Conservation (phyloP, 2,888 invertebrate species). For the Apoda limacodes region DNA sequence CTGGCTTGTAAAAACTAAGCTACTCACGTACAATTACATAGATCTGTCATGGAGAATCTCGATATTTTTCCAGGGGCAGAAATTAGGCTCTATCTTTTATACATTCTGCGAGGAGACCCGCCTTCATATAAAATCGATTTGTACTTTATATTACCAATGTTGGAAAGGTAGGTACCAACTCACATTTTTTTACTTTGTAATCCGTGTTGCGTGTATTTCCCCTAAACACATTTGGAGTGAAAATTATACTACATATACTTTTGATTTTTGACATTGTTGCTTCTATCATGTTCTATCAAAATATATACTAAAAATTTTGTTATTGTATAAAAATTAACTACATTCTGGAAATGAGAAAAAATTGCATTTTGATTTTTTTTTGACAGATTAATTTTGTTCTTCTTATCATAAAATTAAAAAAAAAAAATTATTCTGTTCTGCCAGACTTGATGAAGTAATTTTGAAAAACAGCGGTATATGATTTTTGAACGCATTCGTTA, state of each 20-base stretch:
- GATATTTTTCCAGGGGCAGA: slow-evolving; percentile 6
- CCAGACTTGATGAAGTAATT: slow-evolving; percentile 18
- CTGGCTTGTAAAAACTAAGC: too few species aligned
- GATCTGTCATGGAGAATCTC: too few species aligned
- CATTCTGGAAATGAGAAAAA: slow-evolving; percentile 27
- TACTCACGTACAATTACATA: too few species aligned
- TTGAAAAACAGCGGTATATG: neutral
- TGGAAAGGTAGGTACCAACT: slow-evolving; percentile 16
- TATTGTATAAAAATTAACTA: slow-evolving; percentile 41
- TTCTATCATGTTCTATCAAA: slow-evolving; percentile 28
- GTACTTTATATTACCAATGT: neutral
- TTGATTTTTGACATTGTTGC: slow-evolving; percentile 31
- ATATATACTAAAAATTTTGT: slow-evolving; percentile 17
- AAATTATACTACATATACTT: slow-evolving; percentile 25
- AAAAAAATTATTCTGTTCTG: slow-evolving; percentile 18
- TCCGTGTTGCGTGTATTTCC: slow-evolving; percentile 23
- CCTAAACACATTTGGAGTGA: slow-evolving; percentile 26
- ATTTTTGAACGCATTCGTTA: neutral
- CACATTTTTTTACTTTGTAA: slow-evolving; percentile 31
- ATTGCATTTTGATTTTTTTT: slow-evolving; percentile 11
- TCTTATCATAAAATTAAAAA: neutral
- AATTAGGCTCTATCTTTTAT: neutral
- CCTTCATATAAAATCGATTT: neutral
- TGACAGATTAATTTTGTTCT: neutral
- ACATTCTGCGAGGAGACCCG: too few species aligned